A percentile compares a stretch with the other conserved stretches of the same genome.
phyloP scores from a whole-genome alignment of 2,113 vertebrate species.

The Apeltes quadracus region DNA sequence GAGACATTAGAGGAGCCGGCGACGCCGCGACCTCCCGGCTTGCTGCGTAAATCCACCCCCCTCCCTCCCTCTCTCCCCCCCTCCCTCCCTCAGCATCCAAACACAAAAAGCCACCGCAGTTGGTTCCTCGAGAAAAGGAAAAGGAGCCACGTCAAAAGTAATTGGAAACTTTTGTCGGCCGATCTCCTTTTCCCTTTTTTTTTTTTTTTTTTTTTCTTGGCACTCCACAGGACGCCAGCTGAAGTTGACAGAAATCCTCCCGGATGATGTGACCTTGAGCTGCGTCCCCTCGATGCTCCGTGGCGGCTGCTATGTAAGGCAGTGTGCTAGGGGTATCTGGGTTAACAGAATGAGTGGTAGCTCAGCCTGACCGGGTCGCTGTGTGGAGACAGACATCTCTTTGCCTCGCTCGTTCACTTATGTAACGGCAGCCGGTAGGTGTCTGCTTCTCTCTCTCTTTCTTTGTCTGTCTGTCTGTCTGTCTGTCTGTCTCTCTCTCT shows the following conservation, averaged over 20 bases:
- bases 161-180: background rate
- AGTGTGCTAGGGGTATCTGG: constrained; percentile 68
- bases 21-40: constrained; percentile 19
- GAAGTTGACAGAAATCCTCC: constrained; percentile 33
- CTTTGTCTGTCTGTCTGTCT: constrained; percentile 4
- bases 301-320: constrained; percentile 62
- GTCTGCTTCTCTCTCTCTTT: constrained; percentile 18
- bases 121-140: background rate
- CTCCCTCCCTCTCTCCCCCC: background rate
- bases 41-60: constrained; percentile 8
- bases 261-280: constrained; percentile 44
- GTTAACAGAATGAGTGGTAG: constrained; percentile 69
- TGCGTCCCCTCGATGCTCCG: too few species aligned
- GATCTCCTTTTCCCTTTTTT: background rate
- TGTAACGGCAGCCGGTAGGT: constrained; percentile 50
- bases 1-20: constrained; percentile 27
- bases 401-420: constrained; percentile 42
- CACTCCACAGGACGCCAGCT: constrained; percentile 6
- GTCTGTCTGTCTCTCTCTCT: constrained; percentile 10
- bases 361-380: constrained; percentile 53
- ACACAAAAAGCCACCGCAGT: background rate
- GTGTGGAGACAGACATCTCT: constrained; percentile 52
- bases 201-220: background rate
- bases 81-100: too few species aligned
- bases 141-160: background rate